Evolutionary conservation across 2,113 vertebrate genomes (phyloP), one percentile per base, ranked within the genome.

Genomic region (Ornithorhynchus anatinus): DNA sequence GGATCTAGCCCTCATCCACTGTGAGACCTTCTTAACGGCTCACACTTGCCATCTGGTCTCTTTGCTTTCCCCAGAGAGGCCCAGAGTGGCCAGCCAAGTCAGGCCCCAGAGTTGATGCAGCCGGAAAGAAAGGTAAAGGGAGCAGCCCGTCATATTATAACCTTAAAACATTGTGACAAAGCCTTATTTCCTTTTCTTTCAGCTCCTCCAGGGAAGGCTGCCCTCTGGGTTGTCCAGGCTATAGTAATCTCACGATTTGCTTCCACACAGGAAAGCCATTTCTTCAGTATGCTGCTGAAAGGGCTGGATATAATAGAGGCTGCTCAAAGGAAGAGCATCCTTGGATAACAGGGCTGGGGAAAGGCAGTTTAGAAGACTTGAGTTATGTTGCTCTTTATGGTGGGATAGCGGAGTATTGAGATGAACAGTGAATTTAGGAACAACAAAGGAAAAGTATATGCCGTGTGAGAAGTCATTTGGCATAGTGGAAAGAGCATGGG

Each of bases 41-140:
- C 79, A 70, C 33, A 86, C 61, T 69, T 42, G 67, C 84, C 89
- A 92, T 81, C 91, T 92, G 91, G 57, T 81, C 72, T 69, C 22
- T 44, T 74, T 84, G 72, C 42, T 29, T 82, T 48, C 8, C 2
- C 36, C 47, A 42, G 32, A 37, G 59, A 23, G 54, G n/a, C n/a
- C n/a, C 85, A 87, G 71, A 82, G 73, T 73, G 79, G 68, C 52
- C 84, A 69, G 23, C 39, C 33, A 86, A 69, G 42, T 10, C 42
- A 71, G 72, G 20, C 33, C 65, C 47, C 54, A 62, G 39, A 56
- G 22, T 22, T 25, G 62, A 78, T 40, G 47, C 0, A 31, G 51
- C 33, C 62, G 52, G 35, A 73, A 42, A 16, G 27, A 33, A 8
- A 5, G 35, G 63, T 2, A 32, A 54, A 75, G 22, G 60, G 72